phyloP scores from a whole-genome alignment of 2,888 invertebrate species.

The Leptopterna dolabrata region DNA sequence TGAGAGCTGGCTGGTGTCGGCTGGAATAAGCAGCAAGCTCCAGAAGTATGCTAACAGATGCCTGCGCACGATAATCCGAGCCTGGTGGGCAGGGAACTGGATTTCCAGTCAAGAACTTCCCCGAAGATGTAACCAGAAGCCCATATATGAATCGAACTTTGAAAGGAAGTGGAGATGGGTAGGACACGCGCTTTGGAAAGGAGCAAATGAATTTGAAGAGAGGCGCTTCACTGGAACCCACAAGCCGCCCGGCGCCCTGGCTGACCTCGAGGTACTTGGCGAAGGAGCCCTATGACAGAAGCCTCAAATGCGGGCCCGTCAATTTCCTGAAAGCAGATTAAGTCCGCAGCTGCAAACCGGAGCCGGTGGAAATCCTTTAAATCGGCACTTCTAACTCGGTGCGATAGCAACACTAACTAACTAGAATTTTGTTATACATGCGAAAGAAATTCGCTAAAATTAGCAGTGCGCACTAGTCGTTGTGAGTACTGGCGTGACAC shows the following conservation, averaged over 20 bases:
- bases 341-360: no score
- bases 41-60: background rate
- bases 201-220: background rate
- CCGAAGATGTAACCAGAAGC: background rate
- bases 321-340: background rate
- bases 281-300: background rate
- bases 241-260: background rate
- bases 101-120: background rate
- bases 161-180: background rate
- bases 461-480: no score
- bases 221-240: background rate
- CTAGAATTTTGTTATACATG: no score
- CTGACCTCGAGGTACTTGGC: background rate
- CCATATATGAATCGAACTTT: background rate
- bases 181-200: background rate
- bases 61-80: background rate
- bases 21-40: background rate
- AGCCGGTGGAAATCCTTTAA: background rate
- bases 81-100: background rate
- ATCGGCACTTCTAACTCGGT: background rate
- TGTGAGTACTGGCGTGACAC: no score
- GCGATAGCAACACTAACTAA: no score
- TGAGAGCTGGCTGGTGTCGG: background rate
- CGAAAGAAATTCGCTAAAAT: no score
- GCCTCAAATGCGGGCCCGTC: background rate